Percentiles rank a stretch among this genome's conserved stretches.
Conservation (phyloP, 2,797 vertebrate species). For the Microctenopoma stevenorrisi region DNA sequence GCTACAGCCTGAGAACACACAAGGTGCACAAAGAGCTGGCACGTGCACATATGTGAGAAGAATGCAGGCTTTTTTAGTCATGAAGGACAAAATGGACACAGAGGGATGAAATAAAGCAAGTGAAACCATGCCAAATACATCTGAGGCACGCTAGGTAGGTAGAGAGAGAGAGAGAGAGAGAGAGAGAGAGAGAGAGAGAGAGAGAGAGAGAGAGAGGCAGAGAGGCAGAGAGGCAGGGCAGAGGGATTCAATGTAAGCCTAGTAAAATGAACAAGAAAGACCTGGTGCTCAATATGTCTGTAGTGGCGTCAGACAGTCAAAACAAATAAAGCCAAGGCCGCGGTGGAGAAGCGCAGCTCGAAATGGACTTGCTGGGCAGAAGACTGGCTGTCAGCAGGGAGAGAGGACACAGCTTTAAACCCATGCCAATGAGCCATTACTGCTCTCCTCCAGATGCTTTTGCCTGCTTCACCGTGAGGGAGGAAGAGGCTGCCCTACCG, state of each 20-base stretch:
- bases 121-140: constrained; percentile 64
- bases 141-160: constrained; percentile 37
- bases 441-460: constrained; percentile 62
- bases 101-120: constrained; percentile 66
- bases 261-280: constrained; percentile 80
- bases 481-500: constrained; percentile 66
- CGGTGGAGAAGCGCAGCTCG: constrained; percentile 74
- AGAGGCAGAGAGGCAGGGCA: constrained; percentile 28
- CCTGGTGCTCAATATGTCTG: constrained; percentile 79
- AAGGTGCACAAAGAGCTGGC: constrained; percentile 18
- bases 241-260: constrained; percentile 71
- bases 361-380: constrained; percentile 77
- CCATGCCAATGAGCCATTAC: constrained; percentile 80
- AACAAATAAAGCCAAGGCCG: constrained; percentile 81
- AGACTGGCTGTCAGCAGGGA: constrained; percentile 73
- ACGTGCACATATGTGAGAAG: constrained; percentile 12
- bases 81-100: constrained; percentile 70
- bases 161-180: constrained; percentile 8
- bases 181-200: constrained; percentile 39
- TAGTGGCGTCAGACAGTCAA: constrained; percentile 80
- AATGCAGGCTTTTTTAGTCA: constrained; percentile 42
- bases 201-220: constrained; percentile 19
- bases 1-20: constrained; percentile 44
- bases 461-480: constrained; percentile 56
- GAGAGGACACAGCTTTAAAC: constrained; percentile 76